Base-by-base conservation (phyloP, 2,888 invertebrate species). In the Pyrgus malvae region DNA sequence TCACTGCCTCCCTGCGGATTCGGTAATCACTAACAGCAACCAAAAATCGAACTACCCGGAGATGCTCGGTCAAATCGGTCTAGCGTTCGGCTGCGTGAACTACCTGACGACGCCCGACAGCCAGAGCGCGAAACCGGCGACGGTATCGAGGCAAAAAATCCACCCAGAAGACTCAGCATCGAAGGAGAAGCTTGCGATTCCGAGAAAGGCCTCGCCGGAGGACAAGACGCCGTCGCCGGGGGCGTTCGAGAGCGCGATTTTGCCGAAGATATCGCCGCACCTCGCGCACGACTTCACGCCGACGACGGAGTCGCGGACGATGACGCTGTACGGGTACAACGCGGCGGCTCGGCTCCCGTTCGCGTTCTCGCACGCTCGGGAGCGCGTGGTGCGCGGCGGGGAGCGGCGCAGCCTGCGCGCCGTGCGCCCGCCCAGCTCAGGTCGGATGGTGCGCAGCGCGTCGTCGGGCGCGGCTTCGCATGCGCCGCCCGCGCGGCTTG, bases 401-500 rank as follows among this genome's bases (percentile, higher is more conserved):
- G 23, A 29, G 78, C 78, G 59, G 65, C 67, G 67, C 72, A 72
- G 64, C 66, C 72, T 37, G 63, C 60, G 58, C 37, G 64, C 62
- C 35, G 55, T 49, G 70, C 70, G 17, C 69, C 74, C 33, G 70
- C 80, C 67, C 69, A 9, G 27, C 27, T 75, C 66, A 75, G 76
- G 72, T 87, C 88, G 90, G 85, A 87, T 90, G 85, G 88, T 89
- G 79, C 88, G 90, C 76, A 88, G 89, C 80, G 89, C 83, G 72
- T 89, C 90, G 57, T 87, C 85, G 76, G 85, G 86, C 70, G 88
- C 88, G 74, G 81, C 82, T 68, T 56, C 83, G 83, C 87, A 80
- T 82, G 79, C 79, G 75, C 78, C 76, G 68, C 71, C 72, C 74
- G 73, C 78, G 63, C 76, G 66, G 78, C 79, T 76, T 75, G 72